These are phyloP conservation scores for Cepaea nemoralis DNA, from an alignment of 1,140 invertebrate genomes.

Conservation along the genomic window DNA sequence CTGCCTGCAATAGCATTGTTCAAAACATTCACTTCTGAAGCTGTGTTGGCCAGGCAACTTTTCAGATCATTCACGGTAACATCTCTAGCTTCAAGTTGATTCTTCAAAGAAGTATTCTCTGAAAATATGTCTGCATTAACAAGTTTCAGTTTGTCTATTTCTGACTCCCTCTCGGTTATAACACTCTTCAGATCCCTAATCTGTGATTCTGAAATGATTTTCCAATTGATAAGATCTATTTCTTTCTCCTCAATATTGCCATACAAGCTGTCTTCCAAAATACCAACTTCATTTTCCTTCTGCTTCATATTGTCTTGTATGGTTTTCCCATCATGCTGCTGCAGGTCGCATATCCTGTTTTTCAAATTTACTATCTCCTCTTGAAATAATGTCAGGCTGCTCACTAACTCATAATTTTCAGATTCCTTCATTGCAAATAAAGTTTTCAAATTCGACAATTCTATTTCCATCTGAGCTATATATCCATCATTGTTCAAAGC, in stretches of 20 bases:
- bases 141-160: not conserved
- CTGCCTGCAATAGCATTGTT: not conserved
- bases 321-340: not conserved
- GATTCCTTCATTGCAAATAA: not conserved
- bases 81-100: not conserved
- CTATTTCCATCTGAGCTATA: not conserved
- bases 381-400: not conserved
- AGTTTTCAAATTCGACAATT: constrained; percentile 1
- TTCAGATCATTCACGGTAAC: not conserved
- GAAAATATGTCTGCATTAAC: not conserved
- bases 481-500: not conserved
- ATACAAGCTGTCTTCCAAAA: not conserved
- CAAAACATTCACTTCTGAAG: not conserved
- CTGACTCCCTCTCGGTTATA: not conserved
- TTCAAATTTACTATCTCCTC: not conserved
- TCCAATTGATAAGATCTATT: not conserved
- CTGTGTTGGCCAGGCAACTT: not conserved
- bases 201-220: not conserved
- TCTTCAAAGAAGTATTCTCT: not conserved
- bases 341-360: not conserved
- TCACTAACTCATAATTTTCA: not conserved
- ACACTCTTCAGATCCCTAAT: not conserved
- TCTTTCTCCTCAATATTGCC: not conserved
- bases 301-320: not conserved
- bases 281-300: not conserved